Base-by-base conservation (phyloP, 2,113 vertebrate genomes). In the Macroglossus sobrinus region DNA sequence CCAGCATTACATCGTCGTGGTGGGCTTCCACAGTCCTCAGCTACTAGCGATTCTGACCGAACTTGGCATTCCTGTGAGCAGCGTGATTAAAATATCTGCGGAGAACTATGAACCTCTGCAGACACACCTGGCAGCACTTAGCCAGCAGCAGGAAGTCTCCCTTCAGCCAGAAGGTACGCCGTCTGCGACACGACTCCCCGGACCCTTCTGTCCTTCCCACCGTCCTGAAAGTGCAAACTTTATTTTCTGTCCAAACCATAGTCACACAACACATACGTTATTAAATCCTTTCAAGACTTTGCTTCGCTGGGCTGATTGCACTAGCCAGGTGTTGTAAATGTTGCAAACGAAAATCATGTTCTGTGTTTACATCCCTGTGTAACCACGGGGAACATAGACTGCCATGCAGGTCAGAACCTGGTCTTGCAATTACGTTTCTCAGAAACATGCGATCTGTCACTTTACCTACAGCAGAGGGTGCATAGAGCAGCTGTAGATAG, bases 1-100 rank as follows among this genome's bases (percentile, higher is more conserved):
- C 92, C 99, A 99, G 47, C 98, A 98, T 97, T 99, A 99, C 97
- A 97, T 99, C 97, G 98, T 99, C 85, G 95, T 99, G 33, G 72
- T 99, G 96, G 99, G 99, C 91, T 99, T 99, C 96, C 94, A 99
- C 71, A 98, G 99, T 93, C 99, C 98, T 28, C 98, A 99, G 76
- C 97, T 99, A 18, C 96, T 99, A 71, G 96, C 94, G 3, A 97
- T 98, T 21, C 98, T 99, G 84, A 97, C 98, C 64, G 98, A 98
- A 3, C 97, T 99, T 47, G 99, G 99, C 33, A 94, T 99, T 53
- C 98, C 98, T 35, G 97, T 99, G 74, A 98, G 98, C 93, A 99
- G 98, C 74, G 97, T 99, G 92, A 99, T 99, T 97, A 98, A 98
- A 95, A 97, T 99, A 95, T 98, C 98, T 96, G 99, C 97, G 33